Percentiles rank a stretch among this genome's conserved stretches.
These are phyloP conservation scores for Drosophila tripunctata DNA, from an alignment of 2,888 invertebrate genomes.

Conservation along the genomic window DNA sequence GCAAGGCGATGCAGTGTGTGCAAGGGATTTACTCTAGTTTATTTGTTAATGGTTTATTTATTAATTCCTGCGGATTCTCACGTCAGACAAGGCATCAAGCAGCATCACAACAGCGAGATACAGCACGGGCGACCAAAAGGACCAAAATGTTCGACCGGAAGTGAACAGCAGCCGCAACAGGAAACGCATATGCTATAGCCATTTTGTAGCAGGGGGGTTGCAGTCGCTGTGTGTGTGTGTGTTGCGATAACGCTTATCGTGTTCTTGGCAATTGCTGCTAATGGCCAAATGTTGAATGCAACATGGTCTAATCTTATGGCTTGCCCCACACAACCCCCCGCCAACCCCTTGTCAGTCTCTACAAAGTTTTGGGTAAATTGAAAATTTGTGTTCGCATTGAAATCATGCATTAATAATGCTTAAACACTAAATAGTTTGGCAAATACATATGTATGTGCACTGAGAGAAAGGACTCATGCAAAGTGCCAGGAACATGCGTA, in stretches of 20 bases:
- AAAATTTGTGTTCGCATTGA: slow-evolving; percentile 66
- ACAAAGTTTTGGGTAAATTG: slow-evolving; percentile 57
- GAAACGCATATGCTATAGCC: slow-evolving; percentile 49
- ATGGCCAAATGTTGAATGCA: slow-evolving; percentile 42
- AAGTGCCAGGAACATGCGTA: slow-evolving; percentile 75
- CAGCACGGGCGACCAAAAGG: slow-evolving; percentile 46
- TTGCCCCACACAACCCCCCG: background rate
- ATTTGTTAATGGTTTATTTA: slow-evolving; percentile 84
- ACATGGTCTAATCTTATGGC: slow-evolving; percentile 41
- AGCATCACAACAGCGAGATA: slow-evolving; percentile 65
- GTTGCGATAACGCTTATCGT: slow-evolving; percentile 58
- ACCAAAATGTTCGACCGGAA: slow-evolving; percentile 26
- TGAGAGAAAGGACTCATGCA: slow-evolving; percentile 31
- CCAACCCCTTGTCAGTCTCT: background rate
- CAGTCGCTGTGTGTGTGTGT: slow-evolving; percentile 23
- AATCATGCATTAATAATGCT: slow-evolving; percentile 75
- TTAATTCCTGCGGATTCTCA: slow-evolving; percentile 84
- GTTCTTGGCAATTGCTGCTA: slow-evolving; percentile 40
- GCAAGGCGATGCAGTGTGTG: slow-evolving; percentile 51
- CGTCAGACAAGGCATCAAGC: slow-evolving; percentile 82
- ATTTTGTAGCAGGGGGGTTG: background rate
- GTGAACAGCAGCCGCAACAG: slow-evolving; percentile 32
- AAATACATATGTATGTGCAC: slow-evolving; percentile 22
- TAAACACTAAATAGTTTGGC: slow-evolving; percentile 66
- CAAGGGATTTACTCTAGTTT: slow-evolving; percentile 79